Base-by-base conservation (phyloP, 2,113 vertebrate species). In the Isichthys henryi region DNA sequence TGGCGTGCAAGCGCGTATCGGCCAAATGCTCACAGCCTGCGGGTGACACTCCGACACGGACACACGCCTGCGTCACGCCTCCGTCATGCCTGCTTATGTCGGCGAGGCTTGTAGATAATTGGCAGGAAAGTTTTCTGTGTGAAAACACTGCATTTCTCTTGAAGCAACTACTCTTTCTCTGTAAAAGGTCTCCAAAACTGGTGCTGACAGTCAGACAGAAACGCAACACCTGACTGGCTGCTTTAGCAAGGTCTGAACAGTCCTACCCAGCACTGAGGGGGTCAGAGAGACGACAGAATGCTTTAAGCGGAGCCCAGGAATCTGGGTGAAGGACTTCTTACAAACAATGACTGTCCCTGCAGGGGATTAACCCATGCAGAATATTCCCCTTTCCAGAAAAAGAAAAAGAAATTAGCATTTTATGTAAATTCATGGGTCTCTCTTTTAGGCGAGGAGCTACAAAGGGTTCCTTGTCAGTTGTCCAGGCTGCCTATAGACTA, bases 281-380 rank as follows among this genome's bases (percentile, higher is more conserved):
- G 48, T 35, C 50, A 31, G 48, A 39, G 48, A 19, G 49, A 35
- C 1, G 17, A 6, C 85, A 31, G 49, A 27, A 87, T 87, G 85
- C 50, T 87, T 87, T 53, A 35, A 39, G 52, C 85, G 15, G n/a
- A 87, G 49, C 85, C 48, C 85, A 87, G 49, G 50, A 52, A 87
- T 43, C 85, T 53, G 85, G 50, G 50, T 35, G 48, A 87, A 31
- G 85, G 50, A 31, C 50, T 87, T 87, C n/a, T 27, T 50, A 56
- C 85, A 31, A 52, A 87, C 50, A 87, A 87, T 87, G 48, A 35
- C 85, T 35, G 49, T 52, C 50, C 85, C 85, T 87, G 48, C 50
- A 13, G 50, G 50, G 85, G 85, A 87, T 87, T 87, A 87, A 53
- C 85, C 85, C 85, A 87, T 31, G 85, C 85, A 35, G 27, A 53